A percentile compares a stretch with the other conserved stretches of the same genome.
Conservation (phyloP, 2,888 invertebrate species). For the Rhorus exstirpatorius region DNA sequence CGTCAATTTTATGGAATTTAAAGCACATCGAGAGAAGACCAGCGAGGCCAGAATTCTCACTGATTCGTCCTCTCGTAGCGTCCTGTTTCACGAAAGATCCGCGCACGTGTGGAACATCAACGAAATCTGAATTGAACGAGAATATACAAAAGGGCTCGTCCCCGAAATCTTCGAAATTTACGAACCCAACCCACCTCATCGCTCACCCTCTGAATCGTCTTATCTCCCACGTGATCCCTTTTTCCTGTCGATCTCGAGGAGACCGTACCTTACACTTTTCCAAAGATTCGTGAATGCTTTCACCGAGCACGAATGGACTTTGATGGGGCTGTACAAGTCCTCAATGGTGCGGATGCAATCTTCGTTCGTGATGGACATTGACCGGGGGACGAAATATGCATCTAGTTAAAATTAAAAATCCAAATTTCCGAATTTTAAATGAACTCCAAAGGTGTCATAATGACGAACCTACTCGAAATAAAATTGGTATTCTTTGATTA, state of each 20-base stretch:
- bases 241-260: neutral
- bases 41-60: constrained; percentile 36
- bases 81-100: no score
- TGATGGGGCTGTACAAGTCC: no score
- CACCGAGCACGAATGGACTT: no score
- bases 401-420: no score
- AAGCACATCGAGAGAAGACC: constrained; percentile 62
- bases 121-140: constrained; percentile 49
- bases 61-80: constrained; percentile 17
- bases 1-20: constrained; percentile 74
- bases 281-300: no score
- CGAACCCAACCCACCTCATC: constrained; percentile 44
- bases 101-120: constrained; percentile 60
- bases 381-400: no score
- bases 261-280: neutral
- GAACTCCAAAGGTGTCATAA: no score
- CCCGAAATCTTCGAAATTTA: constrained; percentile 42
- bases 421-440: no score
- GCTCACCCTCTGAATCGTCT: constrained; percentile 36
- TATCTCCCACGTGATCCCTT: constrained; percentile 5
- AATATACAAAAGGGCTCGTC: constrained; percentile 26
- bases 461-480: no score
- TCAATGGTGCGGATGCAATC: no score
- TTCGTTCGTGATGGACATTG: no score
- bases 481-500: no score